Evolutionary conservation across 2,888 invertebrate species (phyloP), one percentile per base, ranked within the genome.

Genomic region (Caprella mutica): DNA sequence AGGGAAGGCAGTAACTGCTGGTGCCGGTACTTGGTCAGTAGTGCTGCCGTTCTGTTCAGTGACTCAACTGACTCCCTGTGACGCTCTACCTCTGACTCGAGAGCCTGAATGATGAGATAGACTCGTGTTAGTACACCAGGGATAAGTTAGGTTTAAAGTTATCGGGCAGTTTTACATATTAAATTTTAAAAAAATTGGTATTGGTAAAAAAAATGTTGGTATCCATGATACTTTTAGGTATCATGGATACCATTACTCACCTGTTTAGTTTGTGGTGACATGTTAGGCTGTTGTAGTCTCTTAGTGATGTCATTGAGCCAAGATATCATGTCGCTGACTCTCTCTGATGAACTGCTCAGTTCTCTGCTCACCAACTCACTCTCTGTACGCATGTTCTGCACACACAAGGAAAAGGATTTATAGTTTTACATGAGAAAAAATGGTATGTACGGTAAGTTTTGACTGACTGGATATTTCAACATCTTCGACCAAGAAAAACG

Each of bases 291-390:
- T 65, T 77, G 74, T 29, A 76, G 67, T 59, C 73, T 73, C 5
- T 70, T 67, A 8, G 74, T 74, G 3, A 73, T 73, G 33, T 75
- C 72, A 33, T 70, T 69, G 57, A 74, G 66, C 75, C 75, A 75
- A n/a, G 72, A 71, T 57, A 76, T 74, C 21, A 77, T 71, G 52
- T 74, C 72, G 14, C 71, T 72, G 23, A 76, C 69, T 52, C 77
- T 69, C 26, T 67, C 48, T n/a, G 61, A 53, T 12, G 52, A 43
- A 5, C 35, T 33, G 14, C 33, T 38, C 3, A 55, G 39, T 26
- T 61, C 53, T 23, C 39, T 23, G 8, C 23, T 35, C n/a, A 58
- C 61, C 23, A 33, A 14, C 23, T 56, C 54, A 39, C 46, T 35
- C 27, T 58, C 61, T 26, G 35, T n/a, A 26, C 56, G 56, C 19